Percentiles rank a stretch among this genome's conserved stretches.
Evolutionary conservation across 23 tunicate species (phyloP).

Genomic region (Trididemnum nubilum): DNA sequence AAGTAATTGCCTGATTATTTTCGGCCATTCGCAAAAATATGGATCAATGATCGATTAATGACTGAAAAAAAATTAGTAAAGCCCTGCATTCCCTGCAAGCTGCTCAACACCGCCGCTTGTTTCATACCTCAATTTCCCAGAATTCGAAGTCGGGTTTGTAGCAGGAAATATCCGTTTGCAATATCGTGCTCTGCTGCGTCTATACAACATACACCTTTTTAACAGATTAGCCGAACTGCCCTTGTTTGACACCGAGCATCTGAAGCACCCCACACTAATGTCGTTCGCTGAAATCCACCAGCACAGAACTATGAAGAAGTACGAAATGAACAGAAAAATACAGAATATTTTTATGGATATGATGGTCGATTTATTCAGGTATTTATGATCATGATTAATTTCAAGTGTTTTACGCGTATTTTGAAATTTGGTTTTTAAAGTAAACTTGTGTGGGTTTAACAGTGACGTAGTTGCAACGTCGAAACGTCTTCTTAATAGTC

Average conservation of each 20-base stretch:
- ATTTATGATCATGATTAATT: neutral
- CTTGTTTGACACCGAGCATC: constrained; percentile 32
- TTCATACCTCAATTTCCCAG: too few species aligned
- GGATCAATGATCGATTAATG: too few species aligned
- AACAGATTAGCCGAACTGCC: constrained; percentile 49
- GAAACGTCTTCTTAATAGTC: too few species aligned
- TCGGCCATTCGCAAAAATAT: too few species aligned
- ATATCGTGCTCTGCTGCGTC: too few species aligned
- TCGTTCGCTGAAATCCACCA: constrained; percentile 42
- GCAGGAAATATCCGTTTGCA: too few species aligned
- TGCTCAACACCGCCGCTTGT: too few species aligned
- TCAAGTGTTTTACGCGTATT: neutral
- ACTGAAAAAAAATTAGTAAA: too few species aligned
- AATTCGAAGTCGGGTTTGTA: too few species aligned
- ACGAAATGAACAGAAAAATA: constrained; percentile 43
- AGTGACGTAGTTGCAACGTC: neutral
- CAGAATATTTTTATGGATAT: constrained; percentile 58
- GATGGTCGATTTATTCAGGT: constrained; percentile 88
- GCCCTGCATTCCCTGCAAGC: too few species aligned
- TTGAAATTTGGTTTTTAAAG: neutral
- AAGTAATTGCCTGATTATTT: too few species aligned
- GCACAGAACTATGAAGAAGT: neutral
- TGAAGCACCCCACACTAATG: constrained; percentile 42
- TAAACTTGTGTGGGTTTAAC: neutral
- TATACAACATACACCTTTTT: too few species aligned